Percentiles rank a stretch among this genome's conserved stretches.
These are phyloP conservation scores for Myotis planiceps DNA, from an alignment of 2,797 vertebrate genomes.

Conservation along the genomic window DNA sequence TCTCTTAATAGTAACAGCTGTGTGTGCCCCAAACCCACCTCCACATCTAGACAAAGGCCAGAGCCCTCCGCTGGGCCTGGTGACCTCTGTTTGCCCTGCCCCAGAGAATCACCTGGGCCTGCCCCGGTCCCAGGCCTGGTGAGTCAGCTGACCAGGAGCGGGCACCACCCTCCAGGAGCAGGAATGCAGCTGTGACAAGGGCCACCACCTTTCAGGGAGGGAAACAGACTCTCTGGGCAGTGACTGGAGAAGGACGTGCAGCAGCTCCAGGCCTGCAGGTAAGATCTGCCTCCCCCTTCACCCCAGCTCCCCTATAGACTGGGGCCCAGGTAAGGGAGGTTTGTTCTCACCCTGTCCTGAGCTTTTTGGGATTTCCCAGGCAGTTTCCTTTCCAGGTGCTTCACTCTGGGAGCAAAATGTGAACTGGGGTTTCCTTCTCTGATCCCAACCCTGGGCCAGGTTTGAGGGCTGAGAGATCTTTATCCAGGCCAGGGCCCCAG, in stretches of 20 bases:
- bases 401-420: background rate
- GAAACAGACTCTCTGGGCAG: conserved; percentile 9
- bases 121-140: background rate
- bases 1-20: background rate
- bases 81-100: conserved; percentile 40
- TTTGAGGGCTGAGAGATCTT: background rate
- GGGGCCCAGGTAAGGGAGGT: background rate
- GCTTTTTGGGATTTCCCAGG: background rate
- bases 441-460: background rate
- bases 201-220: background rate
- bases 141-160: conserved; percentile 55
- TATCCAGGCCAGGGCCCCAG: background rate
- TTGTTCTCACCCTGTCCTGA: background rate
- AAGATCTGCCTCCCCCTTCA: background rate
- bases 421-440: background rate
- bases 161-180: conserved; percentile 21
- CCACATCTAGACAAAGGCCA: background rate
- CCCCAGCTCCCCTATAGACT: fast-evolving
- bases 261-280: conserved; percentile 44
- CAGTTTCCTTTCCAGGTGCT: background rate
- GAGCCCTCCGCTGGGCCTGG: background rate
- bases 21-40: background rate
- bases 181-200: conserved; percentile 26
- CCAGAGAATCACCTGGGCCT: background rate
- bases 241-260: background rate